Evolutionary conservation across 1,140 invertebrate species (phyloP), one percentile per base, ranked within the genome.

Genomic region (Drosophila oshimai): DNA sequence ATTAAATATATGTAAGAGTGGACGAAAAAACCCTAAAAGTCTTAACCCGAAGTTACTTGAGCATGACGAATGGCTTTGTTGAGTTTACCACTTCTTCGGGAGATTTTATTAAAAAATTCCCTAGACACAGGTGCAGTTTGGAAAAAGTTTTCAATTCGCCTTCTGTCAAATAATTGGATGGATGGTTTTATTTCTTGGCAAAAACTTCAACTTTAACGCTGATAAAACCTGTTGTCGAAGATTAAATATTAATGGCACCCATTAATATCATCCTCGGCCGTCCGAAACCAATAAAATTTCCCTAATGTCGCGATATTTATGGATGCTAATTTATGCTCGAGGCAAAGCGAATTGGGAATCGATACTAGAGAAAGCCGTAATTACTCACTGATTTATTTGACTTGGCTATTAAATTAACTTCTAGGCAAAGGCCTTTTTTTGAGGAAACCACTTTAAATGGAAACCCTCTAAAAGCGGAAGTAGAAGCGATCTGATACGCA

Each of bases 31-130:
- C 54, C 55, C 37, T 22, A 46, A 64, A 64, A 47, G n/a, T 49
- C 58, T 53, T 53, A 57, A 65, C 36, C 74, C 80, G 26, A 54
- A 61, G 53, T 67, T 42, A 61, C 47, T 65, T 64, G 57, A 73
- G 54, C 81, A 87, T 84, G 80, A 84, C 80, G 80, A 87, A 84
- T 80, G 80, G 65, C 65, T 80, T 80, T 55, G 37, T 50, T 28
- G 74, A 68, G 64, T 80, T 84, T 62, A 41, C 54, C 67, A 62
- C 68, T 61, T 69, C 22, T 57, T 31, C 46, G 46, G n/a, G 20
- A 17, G 44, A 80, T 76, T 81, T 81, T 37, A 72, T 67, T 71
- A 61, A 67, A 67, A 55, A 72, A 65, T 55, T 64, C 34, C 31
- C n/a, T 9, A 41, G 49, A 26, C 58, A 47, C 79, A 79, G 79